Base-by-base conservation (phyloP, 2,113 vertebrate genomes). In the Atlantisia rogersi region DNA sequence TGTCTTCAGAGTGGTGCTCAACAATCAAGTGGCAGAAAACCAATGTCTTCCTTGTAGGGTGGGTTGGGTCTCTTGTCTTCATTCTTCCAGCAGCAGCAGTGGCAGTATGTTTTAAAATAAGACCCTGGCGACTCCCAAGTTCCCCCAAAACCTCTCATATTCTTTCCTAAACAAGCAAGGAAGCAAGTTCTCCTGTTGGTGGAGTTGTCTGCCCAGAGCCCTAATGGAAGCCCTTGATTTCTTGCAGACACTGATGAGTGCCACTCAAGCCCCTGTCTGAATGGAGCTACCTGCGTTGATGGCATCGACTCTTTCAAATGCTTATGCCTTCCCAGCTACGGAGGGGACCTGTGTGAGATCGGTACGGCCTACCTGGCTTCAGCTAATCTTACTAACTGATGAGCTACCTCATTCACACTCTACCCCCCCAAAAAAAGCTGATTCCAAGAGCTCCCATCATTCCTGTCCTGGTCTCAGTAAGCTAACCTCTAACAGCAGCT, bases 271-370 rank as follows among this genome's bases (percentile, higher is more conserved):
- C 99, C 99, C 97, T 99, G 99, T 98, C 97, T 98, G 99, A 99
- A 99, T 93, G 99, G 99, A 99, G 99, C 99, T 97, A 99, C 99
- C 98, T 99, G 99, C 98, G 97, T 97, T 97, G 99, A 99, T 96
- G 98, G 98, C 95, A 98, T 98, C 98, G 98, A 99, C 98, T 98
- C 98, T 99, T 99, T 99, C 99, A 99, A 98, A 99, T 99, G 99
- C 99, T 99, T 99, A 98, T 99, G 99, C 98, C 99, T 99, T 98
- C 99, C 99, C 98, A 99, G 99, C 99, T 99, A 99, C 97, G 98
- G 98, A 99, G 99, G 99, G 98, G 97, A 99, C 98, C 98, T 96
- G 97, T 99, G 99, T 98, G 98, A 99, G 98, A 98, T 99, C 93
- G 99, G 99, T 99, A 99, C 92, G 99, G 98, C 98, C 98, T 98